A percentile compares a stretch with the other conserved stretches of the same genome.
These are phyloP conservation scores for Fulmarus glacialis DNA, from an alignment of 2,113 vertebrate genomes.

Conservation along the genomic window DNA sequence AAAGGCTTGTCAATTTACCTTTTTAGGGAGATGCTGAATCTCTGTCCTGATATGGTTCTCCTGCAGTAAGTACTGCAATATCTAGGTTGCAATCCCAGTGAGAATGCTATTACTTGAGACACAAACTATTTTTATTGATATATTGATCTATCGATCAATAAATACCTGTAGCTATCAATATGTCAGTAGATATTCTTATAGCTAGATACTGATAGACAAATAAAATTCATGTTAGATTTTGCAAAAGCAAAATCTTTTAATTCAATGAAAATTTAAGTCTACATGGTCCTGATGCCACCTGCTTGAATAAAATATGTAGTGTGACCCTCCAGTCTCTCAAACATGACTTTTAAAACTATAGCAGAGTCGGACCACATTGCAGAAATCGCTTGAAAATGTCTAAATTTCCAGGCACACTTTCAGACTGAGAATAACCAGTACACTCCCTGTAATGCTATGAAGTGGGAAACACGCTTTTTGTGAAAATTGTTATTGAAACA, in stretches of 20 bases:
- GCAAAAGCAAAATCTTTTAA: not conserved
- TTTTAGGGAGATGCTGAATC: not conserved
- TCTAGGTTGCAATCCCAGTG: not conserved
- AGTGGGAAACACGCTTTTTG: not conserved
- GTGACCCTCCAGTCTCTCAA: not conserved
- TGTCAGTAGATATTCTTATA: not conserved
- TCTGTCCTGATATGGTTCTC: not conserved
- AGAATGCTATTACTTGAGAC: not conserved
- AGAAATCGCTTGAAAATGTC: not conserved
- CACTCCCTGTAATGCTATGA: not conserved
- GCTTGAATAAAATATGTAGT: not conserved
- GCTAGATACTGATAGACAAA: rapidly evolving
- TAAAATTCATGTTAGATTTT: not conserved
- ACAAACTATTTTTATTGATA: not conserved
- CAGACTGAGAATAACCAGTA: not conserved
- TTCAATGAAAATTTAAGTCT: not conserved
- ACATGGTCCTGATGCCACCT: not conserved
- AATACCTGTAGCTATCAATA: not conserved
- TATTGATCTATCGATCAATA: not conserved
- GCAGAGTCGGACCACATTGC: not conserved
- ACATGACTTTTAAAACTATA: not conserved
- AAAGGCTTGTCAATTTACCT: not conserved
- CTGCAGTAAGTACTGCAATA: not conserved
- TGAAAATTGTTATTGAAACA: conserved; percentile 15
- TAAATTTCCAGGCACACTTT: not conserved